phyloP scores from a whole-genome alignment of 2,797 vertebrate species.

The Pantherophis alleghaniensis region DNA sequence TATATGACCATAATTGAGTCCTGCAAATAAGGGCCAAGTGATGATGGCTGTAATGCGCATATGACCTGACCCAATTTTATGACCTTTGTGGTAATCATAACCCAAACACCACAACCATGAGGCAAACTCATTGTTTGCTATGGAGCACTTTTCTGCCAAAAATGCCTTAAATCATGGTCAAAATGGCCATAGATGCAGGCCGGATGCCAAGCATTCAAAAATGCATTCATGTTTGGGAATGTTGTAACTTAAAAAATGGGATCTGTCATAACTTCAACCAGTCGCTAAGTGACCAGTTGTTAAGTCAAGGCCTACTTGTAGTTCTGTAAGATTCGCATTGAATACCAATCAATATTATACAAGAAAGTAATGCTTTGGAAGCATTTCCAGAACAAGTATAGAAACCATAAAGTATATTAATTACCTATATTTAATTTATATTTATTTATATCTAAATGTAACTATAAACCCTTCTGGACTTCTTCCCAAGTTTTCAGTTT shows the following conservation, averaged over 20 bases:
- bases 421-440: not conserved
- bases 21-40: not conserved
- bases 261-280: not conserved
- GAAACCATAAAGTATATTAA: not conserved
- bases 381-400: not conserved
- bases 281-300: not conserved
- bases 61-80: not conserved
- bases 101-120: not conserved
- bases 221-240: not conserved
- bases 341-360: not conserved
- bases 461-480: not conserved
- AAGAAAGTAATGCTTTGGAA: not conserved
- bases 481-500: not conserved
- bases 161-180: not conserved
- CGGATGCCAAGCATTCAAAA: not conserved
- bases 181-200: not conserved
- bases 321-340: not conserved
- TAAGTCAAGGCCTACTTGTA: not conserved
- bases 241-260: not conserved
- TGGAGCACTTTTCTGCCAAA: not conserved
- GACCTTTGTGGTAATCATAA: not conserved
- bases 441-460: not conserved
- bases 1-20: not conserved
- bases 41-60: not conserved
- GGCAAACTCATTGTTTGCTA: not conserved